Evolutionary conservation across 2,113 vertebrate species (phyloP).

Genomic region (Gopherus evgoodei): DNA sequence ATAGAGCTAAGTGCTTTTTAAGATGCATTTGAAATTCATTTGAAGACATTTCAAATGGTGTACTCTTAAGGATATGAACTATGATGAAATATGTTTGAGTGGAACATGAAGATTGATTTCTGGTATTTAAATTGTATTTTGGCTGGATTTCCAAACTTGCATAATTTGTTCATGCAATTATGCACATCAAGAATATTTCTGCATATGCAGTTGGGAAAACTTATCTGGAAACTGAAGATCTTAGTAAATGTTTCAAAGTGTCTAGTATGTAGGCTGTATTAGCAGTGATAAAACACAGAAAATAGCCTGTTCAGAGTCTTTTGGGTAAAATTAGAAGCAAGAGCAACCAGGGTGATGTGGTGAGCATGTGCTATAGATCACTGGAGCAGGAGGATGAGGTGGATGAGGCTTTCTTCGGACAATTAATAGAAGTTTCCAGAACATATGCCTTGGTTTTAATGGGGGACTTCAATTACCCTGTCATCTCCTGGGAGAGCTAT

Average conservation of each 20-base stretch:
- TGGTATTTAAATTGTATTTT: slow-evolving; percentile 46
- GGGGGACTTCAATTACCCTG: too few species aligned
- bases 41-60: slow-evolving; percentile 21
- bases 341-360: too few species aligned
- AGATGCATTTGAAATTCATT: slow-evolving; percentile 14
- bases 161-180: background rate
- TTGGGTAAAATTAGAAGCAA: too few species aligned
- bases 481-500: too few species aligned
- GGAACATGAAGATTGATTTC: slow-evolving; percentile 39
- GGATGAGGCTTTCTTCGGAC: too few species aligned
- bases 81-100: background rate
- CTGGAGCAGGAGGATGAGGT: too few species aligned
- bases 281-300: background rate
- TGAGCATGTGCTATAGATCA: too few species aligned
- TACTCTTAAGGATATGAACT: slow-evolving; percentile 28
- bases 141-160: background rate
- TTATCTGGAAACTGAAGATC: slow-evolving; percentile 6
- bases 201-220: slow-evolving; percentile 26
- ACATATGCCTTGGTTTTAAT: too few species aligned
- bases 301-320: background rate
- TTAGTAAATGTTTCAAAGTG: background rate
- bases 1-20: slow-evolving; percentile 9
- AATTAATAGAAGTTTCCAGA: too few species aligned
- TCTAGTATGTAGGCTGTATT: background rate
- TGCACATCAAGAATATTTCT: background rate